Conservation (phyloP, 2,797 vertebrate species). For the Meriones psammophilus region DNA sequence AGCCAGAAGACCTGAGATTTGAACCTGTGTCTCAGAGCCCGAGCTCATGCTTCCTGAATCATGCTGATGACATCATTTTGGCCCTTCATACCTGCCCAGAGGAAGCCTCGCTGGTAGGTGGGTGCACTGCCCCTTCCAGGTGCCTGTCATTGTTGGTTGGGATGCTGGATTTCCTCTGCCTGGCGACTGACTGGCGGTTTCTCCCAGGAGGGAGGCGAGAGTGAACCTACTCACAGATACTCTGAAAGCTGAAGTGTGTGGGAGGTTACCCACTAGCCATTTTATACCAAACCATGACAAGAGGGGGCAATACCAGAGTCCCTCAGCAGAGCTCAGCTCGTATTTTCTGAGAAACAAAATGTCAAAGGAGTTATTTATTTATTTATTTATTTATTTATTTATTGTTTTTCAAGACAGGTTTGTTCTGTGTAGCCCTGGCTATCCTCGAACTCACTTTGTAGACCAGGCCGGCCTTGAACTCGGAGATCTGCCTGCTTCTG, state of each 20-base stretch:
- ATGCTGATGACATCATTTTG: background rate
- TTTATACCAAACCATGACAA: background rate
- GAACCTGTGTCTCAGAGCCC: background rate
- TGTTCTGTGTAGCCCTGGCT: background rate
- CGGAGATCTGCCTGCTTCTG: background rate
- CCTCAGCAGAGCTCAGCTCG: background rate
- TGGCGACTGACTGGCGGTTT: background rate
- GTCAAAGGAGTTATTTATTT: background rate
- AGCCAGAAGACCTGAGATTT: background rate
- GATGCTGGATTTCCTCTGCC: background rate
- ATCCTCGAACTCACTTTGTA: background rate
- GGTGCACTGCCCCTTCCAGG: background rate
- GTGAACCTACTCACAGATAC: background rate
- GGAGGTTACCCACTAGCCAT: background rate
- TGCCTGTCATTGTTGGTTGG: background rate
- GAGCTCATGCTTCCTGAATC: background rate
- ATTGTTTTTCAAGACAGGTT: background rate
- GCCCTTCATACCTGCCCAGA: background rate
- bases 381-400: background rate
- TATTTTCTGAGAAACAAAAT: background rate
- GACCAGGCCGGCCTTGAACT: background rate
- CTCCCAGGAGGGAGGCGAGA: background rate
- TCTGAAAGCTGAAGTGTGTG: background rate
- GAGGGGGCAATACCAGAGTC: background rate
- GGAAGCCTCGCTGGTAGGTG: background rate